Base-by-base conservation (phyloP, 2,797 vertebrate genomes). In the Pipistrellus pygmaeus region DNA sequence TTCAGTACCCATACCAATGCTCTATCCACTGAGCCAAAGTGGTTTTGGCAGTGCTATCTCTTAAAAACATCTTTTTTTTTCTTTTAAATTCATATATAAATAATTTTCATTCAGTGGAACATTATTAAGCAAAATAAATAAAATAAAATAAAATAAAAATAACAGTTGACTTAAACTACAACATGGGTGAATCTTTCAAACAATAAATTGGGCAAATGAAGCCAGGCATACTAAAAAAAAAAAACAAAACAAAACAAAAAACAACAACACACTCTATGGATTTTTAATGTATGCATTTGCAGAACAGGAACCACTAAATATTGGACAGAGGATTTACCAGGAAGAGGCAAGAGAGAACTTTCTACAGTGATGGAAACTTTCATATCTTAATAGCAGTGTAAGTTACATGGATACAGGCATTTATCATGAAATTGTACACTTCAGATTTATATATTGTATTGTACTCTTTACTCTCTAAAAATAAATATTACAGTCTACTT, bases 61-160 rank as follows among this genome's bases (percentile, higher is more conserved):
- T 62, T 62, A 30, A 62, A 60, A 62, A 62, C 8, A 44, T 25
- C 13, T 62, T 60, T 62, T 62, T 62, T 62, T 62, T 62, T 13
- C 25, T 25, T 62, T 30, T 62, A 62, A 62, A 62, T 62, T 62
- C 13, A 60, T 6, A 78, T 48, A 8, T 73, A 60, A 78, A 57
- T 84, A 57, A 88, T 81, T 85, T 84, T 51, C 32, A 69, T 38
- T 68, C 2, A 76, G 32, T 25, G 20, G 41, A 82, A 66, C 32
- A 72, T 77, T 64, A 93, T 13, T 20, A 46, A 85, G 8, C 3
- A 57, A 41, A 41, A 81, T 80, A 53, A 93, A 92, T 12, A 84
- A 91, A 32, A 71, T 38, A 38, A 38, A 38, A 81, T 80, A 53
- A 71, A 93, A 94, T 3, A 84, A 91, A 38, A 71, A 27, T 17